Conservation (phyloP, 2,113 vertebrate genomes). For the Centropristis striata region DNA sequence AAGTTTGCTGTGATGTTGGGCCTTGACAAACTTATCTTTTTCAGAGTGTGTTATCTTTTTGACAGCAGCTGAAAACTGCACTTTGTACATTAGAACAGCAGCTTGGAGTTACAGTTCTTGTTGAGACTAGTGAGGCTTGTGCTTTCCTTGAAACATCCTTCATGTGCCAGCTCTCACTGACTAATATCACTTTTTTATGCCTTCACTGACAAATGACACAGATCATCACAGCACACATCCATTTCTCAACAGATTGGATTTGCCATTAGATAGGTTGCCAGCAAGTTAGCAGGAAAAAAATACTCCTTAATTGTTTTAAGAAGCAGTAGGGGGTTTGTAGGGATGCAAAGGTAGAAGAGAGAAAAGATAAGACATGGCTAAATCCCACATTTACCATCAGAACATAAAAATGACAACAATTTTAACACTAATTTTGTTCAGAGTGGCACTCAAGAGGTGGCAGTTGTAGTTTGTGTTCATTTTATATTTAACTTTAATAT, state of each 20-base stretch:
- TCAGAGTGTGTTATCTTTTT: neutral
- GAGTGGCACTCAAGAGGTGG: neutral
- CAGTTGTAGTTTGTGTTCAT: neutral
- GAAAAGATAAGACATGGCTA: neutral
- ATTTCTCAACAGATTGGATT: constrained; percentile 11
- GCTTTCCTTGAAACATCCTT: constrained; percentile 20
- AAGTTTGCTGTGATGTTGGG: constrained; percentile 13
- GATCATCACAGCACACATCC: neutral
- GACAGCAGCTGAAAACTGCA: constrained; percentile 29
- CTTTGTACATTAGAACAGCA: constrained; percentile 9
- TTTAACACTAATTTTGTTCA: neutral
- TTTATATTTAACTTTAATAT: neutral
- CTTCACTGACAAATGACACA: constrained; percentile 31
- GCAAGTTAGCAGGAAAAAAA: neutral
- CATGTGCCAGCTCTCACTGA: neutral
- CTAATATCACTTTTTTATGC: neutral
- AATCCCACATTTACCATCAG: neutral
- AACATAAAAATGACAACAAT: neutral
- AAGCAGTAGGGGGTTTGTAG: neutral
- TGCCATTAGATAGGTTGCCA: neutral
- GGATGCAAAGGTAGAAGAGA: neutral
- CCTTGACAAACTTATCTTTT: constrained; percentile 3
- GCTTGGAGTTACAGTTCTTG: neutral
- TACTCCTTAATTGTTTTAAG: neutral
- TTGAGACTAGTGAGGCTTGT: neutral